Percentiles rank a stretch among this genome's conserved stretches.
Evolutionary conservation across 2,797 vertebrate genomes (phyloP).

Genomic region (Xiphophorus birchmanni): DNA sequence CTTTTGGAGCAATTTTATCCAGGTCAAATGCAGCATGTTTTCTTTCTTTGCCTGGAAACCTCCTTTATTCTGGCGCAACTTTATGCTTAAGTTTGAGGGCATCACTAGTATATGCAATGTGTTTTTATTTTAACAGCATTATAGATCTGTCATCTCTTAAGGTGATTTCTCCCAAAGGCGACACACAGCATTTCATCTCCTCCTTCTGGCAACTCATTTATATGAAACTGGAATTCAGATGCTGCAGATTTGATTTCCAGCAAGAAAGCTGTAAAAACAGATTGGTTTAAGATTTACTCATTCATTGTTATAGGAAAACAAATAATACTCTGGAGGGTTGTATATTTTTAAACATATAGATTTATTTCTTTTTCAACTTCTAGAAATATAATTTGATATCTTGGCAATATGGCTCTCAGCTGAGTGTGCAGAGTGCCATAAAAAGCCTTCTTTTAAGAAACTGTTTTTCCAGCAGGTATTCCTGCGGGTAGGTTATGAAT

Average conservation of each 20-base stretch:
- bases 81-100: background rate
- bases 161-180: background rate
- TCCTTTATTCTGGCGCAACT: background rate
- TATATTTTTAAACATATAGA: constrained; percentile 3
- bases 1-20: background rate
- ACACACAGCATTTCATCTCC: background rate
- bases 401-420: background rate
- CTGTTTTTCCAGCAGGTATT: background rate
- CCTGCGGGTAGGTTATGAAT: background rate
- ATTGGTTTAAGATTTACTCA: background rate
- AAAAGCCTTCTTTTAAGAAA: background rate
- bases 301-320: constrained; percentile 1
- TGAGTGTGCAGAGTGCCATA: background rate
- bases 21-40: background rate
- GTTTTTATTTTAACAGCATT: background rate
- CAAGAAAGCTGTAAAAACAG: constrained; percentile 18
- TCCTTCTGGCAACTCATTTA: background rate
- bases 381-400: background rate
- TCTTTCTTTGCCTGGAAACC: background rate
- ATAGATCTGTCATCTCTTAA: background rate
- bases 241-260: constrained; percentile 8
- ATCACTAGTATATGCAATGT: background rate
- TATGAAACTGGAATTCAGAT: background rate
- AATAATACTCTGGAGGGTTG: background rate
- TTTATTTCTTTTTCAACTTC: background rate